A percentile compares a stretch with the other conserved stretches of the same genome.
Conservation (phyloP, 2,888 invertebrate genomes). For the Mesochorus sp. region DNA sequence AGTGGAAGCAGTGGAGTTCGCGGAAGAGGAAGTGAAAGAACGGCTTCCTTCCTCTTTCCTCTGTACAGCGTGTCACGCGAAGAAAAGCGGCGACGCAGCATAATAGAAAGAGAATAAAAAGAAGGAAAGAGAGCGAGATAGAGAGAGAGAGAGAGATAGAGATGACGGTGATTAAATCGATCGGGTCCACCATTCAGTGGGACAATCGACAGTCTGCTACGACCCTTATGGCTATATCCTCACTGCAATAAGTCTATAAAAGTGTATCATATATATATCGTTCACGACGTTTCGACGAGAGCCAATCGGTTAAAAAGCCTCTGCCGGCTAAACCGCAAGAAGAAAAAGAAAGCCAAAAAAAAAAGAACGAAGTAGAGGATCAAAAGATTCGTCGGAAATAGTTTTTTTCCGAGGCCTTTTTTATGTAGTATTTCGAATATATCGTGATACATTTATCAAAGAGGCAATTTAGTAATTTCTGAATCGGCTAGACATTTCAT, state of each 20-base stretch:
- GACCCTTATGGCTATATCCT: neutral
- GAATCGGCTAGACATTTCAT: no score
- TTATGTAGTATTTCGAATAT: no score
- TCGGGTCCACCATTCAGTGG: slow-evolving; percentile 68
- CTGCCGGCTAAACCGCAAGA: neutral
- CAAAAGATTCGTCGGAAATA: neutral
- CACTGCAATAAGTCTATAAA: slow-evolving; percentile 14
- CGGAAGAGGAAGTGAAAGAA: no score
- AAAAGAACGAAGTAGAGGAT: neutral
- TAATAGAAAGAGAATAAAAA: no score
- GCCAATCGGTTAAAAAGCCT: slow-evolving; percentile 68
- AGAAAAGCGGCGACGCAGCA: slow-evolving; percentile 61
- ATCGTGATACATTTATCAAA: no score
- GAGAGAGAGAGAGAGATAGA: no score
- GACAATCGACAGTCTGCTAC: slow-evolving; percentile 65
- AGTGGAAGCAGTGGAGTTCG: no score
- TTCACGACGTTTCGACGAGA: slow-evolving; percentile 65
- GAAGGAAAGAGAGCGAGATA: no score
- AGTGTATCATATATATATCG: neutral
- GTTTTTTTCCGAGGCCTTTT: no score
- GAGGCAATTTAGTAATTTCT: no score
- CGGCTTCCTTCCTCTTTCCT: no score
- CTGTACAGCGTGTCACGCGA: no score
- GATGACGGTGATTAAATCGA: slow-evolving; percentile 74
- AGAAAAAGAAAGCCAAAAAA: neutral